Percentiles rank a stretch among this genome's conserved stretches.
Conservation (phyloP, 2,888 invertebrate genomes). For the Pyrrhosoma nymphula region DNA sequence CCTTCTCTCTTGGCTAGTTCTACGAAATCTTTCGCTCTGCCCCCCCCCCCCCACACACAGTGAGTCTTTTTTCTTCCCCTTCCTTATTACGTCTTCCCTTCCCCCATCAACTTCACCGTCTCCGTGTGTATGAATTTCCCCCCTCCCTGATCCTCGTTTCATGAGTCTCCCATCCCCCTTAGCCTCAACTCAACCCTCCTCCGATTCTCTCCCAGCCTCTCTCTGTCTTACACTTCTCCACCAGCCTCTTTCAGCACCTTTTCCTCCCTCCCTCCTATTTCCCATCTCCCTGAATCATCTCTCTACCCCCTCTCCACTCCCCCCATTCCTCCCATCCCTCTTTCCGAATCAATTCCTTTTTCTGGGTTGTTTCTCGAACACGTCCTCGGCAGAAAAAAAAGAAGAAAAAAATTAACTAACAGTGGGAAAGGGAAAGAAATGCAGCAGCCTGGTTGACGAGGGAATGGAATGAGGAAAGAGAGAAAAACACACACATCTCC, state of each 20-base stretch:
- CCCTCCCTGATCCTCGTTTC: not conserved
- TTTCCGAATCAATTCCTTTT: conserved; percentile 1
- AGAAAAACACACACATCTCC: no score
- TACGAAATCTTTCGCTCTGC: not conserved
- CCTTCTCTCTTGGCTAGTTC: not conserved
- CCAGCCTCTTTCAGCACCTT: not conserved
- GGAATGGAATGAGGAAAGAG: not conserved
- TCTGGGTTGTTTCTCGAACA: not conserved
- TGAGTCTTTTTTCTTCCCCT: not conserved
- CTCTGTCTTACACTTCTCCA: not conserved
- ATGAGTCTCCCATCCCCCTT: not conserved
- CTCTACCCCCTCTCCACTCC: not conserved
- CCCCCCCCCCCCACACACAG: not conserved
- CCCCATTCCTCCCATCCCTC: no score
- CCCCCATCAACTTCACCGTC: not conserved
- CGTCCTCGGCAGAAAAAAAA: not conserved
- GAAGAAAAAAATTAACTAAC: not conserved
- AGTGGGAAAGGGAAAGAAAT: no score
- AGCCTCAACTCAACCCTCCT: not conserved
- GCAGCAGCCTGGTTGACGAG: not conserved
- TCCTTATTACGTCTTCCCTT: not conserved
- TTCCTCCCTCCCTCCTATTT: not conserved
- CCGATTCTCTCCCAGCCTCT: no score
- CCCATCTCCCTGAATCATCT: not conserved
- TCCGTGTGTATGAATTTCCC: not conserved